Conservation (phyloP, 2,888 invertebrate genomes). For the Orthosia gothica region DNA sequence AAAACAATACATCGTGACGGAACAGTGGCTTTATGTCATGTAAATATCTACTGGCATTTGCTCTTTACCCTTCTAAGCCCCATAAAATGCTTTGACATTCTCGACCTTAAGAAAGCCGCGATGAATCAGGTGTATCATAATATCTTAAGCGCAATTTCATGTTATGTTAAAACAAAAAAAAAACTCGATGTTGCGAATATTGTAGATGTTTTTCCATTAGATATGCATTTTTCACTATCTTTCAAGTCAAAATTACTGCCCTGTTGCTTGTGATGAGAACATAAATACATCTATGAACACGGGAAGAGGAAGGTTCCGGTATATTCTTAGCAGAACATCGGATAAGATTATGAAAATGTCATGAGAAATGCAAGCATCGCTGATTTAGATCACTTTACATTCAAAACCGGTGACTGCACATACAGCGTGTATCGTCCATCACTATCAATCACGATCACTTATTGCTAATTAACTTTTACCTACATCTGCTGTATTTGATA, state of each 20-base stretch:
- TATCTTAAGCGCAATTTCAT: background rate
- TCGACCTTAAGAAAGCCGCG: background rate
- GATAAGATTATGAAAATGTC: conserved; percentile 19
- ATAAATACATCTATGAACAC: conserved; percentile 1
- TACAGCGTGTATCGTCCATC: conserved; percentile 29
- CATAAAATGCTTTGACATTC: background rate
- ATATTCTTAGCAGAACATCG: conserved; percentile 4
- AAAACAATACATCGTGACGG: conserved; percentile 17
- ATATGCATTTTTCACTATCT: background rate
- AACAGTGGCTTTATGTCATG: conserved; percentile 8
- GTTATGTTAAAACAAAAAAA: background rate
- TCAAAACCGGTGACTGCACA: conserved; percentile 24
- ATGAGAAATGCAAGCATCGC: conserved; percentile 23
- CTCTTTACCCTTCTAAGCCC: background rate
- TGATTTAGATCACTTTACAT: conserved; percentile 39
- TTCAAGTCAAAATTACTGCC: background rate
- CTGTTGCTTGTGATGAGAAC: background rate
- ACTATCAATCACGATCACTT: conserved; percentile 53
- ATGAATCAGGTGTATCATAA: background rate
- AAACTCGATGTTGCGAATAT: background rate
- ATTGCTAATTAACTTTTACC: conserved; percentile 44
- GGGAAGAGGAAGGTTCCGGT: conserved; percentile 15
- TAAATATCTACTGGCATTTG: conserved; percentile 12
- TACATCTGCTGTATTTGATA: conserved; percentile 3
- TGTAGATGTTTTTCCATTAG: background rate